A percentile compares a stretch with the other conserved stretches of the same genome.
These are phyloP conservation scores for Limnephilus lunatus DNA, from an alignment of 2,888 invertebrate species.

Conservation along the genomic window DNA sequence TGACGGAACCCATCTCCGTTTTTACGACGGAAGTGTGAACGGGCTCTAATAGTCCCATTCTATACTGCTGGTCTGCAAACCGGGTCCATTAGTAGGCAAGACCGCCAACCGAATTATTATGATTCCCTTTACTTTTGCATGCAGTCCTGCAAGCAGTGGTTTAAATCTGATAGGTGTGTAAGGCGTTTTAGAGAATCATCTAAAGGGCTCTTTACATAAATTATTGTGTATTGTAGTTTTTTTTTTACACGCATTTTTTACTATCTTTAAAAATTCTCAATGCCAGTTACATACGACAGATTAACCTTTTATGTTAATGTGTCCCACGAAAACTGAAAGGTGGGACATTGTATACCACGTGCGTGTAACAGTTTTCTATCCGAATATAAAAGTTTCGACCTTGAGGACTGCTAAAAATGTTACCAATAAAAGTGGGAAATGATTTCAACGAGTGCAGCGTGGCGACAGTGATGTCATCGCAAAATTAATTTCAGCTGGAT, in stretches of 20 bases:
- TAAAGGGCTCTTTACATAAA: neutral
- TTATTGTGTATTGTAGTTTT: neutral
- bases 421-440: neutral
- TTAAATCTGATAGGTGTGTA: no score
- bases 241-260: neutral
- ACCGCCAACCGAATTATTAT: no score
- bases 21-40: no score
- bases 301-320: no score
- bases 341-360: neutral
- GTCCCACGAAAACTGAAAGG: no score
- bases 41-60: no score
- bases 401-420: neutral
- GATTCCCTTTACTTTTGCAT: no score
- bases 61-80: no score
- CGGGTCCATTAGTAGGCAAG: no score
- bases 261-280: neutral
- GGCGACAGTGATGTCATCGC: constrained; percentile 9
- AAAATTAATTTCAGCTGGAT: neutral
- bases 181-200: neutral
- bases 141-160: no score
- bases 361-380: neutral
- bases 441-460: neutral
- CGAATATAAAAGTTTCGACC: neutral
- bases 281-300: neutral
- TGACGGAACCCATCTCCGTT: no score